phyloP scores from a whole-genome alignment of 2,113 vertebrate genomes.

The sheep (Ovis aries) region DNA sequence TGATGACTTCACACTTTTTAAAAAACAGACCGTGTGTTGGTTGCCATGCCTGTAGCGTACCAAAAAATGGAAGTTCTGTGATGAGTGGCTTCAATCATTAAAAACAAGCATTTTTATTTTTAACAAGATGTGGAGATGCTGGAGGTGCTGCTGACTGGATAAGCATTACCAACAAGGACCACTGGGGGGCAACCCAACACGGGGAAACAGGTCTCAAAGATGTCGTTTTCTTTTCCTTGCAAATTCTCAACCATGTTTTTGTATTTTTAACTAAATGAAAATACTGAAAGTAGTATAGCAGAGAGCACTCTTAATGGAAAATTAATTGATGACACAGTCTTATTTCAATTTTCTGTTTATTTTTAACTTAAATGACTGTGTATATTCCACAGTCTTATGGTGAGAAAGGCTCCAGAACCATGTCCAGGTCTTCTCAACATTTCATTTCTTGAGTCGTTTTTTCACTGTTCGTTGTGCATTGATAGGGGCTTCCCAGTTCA shows the following conservation, averaged over 20 bases:
- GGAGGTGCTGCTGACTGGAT: not conserved
- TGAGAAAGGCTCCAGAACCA: not conserved
- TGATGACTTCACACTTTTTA: not conserved
- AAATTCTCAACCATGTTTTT: not conserved
- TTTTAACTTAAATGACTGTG: constrained; percentile 48
- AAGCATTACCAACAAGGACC: constrained; percentile 14
- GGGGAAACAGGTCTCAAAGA: not conserved
- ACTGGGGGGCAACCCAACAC: constrained; percentile 56
- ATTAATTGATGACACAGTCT: constrained; percentile 71
- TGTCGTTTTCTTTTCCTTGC: not conserved
- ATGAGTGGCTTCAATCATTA: not conserved
- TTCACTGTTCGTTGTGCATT: not conserved
- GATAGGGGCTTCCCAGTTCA: constrained; percentile 37
- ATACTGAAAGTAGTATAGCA: not conserved
- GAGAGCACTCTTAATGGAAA: constrained; percentile 49
- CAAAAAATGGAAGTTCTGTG: not conserved
- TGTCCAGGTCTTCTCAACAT: not conserved
- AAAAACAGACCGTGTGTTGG: not conserved
- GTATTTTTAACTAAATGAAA: not conserved
- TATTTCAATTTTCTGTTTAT: constrained; percentile 45
- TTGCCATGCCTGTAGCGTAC: not conserved
- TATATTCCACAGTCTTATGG: constrained; percentile 20
- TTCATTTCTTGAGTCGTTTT: not conserved
- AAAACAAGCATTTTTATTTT: not conserved
- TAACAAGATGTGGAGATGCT: not conserved